phyloP scores from a whole-genome alignment of 1,140 invertebrate genomes.

The Tetragonula clypearis region DNA sequence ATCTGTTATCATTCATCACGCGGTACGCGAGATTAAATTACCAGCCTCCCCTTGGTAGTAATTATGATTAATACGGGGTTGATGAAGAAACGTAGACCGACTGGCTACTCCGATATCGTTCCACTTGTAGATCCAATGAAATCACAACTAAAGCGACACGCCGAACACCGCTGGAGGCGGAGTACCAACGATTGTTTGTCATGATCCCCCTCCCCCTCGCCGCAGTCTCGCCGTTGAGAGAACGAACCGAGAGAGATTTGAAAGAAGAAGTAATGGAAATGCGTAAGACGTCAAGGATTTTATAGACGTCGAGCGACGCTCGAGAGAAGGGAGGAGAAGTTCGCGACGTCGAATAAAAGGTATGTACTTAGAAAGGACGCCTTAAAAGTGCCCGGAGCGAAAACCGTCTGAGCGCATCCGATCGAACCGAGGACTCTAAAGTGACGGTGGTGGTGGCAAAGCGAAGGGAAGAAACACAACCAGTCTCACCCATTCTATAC shows the following conservation, averaged over 20 bases:
- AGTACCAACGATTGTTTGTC: background rate
- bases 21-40: slow-evolving; percentile 34
- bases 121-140: background rate
- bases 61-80: slow-evolving; percentile 29
- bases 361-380: slow-evolving; percentile 7
- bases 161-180: too few species aligned
- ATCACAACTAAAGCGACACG: background rate
- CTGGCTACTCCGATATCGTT: background rate
- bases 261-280: background rate
- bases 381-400: slow-evolving; percentile 29
- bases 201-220: too few species aligned
- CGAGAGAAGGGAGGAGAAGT: background rate
- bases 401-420: slow-evolving; percentile 6
- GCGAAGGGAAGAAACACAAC: background rate
- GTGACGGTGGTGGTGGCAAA: background rate
- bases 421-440: slow-evolving; percentile 31
- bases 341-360: slow-evolving; percentile 33
- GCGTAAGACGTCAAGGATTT: background rate
- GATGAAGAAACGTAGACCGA: background rate
- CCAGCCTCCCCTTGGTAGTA: background rate
- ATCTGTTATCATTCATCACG: slow-evolving; percentile 20
- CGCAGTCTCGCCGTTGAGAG: background rate
- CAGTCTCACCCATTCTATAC: background rate
- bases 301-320: background rate
- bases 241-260: background rate